Evolutionary conservation across 1,140 invertebrate genomes (phyloP), one percentile per base, ranked within the genome.

Genomic region (Pinna nobilis): DNA sequence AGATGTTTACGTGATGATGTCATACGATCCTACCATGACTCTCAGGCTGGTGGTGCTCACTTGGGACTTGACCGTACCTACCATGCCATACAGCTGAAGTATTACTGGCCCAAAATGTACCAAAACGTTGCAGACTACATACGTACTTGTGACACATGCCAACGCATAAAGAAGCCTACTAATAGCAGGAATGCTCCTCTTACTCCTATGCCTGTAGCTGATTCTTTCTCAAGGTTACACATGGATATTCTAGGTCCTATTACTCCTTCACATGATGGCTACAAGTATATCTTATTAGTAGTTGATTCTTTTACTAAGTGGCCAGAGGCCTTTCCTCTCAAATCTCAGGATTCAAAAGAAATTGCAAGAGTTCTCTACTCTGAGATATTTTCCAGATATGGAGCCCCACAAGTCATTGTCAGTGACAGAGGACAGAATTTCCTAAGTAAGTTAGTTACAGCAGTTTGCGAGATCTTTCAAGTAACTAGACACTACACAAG

Each of bases 241-340:
- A 76, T 82, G 35, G 78, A 76, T 41, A 72, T 77, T 47, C 32
- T 82, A 6, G 63, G 77, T 51, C 70, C 68, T 6, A 33, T 82
- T n/a, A 53, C 78, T 6, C 53, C 32, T 39, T 59, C 65, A 50
- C 59, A 55, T 28, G 67, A 76, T 18, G 71, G 71, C n/a, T 71
- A 77, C 32, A 63, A 82, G 50, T 65, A 80, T 39, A 74, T 82
- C 11, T 50, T 82, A 3, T 32, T 79, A 0, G 57, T 74, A 1
- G 68, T 78, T 30, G 76, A 76, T 51, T 35, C 49, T 23, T 78
- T 73, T 30, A 64, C 70, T 7, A 60, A 66, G 53, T 78, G 78
- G 78, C 28, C 67, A 18, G 78, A 82, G 57, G 64, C 55, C 4
- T 74, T 77, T 35, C 60, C 59, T 28, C 28, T 76, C 18, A 68